Evolutionary conservation across 2,888 invertebrate species (phyloP).

Genomic region (Mythimna loreyi): DNA sequence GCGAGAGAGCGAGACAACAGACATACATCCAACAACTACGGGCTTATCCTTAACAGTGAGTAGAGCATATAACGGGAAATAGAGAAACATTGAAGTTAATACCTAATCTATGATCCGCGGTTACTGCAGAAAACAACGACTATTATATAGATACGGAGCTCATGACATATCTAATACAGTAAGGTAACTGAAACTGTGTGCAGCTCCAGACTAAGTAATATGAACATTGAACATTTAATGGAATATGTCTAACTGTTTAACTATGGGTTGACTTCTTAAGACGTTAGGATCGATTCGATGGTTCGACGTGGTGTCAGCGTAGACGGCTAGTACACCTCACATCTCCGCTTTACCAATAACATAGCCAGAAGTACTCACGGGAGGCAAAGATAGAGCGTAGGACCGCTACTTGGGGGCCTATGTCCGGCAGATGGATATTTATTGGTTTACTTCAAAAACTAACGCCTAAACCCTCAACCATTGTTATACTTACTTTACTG

Average conservation of each 20-base stretch:
- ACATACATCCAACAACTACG: constrained; percentile 14
- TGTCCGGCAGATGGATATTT: not conserved
- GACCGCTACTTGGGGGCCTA: not conserved
- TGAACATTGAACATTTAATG: not conserved
- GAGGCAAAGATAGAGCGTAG: not conserved
- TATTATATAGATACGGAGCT: not conserved
- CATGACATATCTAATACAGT: not conserved
- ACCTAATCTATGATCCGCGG: not conserved
- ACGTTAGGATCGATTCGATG: not conserved
- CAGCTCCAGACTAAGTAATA: not conserved
- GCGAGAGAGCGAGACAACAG: constrained; percentile 11
- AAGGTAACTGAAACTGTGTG: not conserved
- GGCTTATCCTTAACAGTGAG: constrained; percentile 19
- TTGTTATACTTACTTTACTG: not conserved
- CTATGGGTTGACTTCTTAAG: not conserved
- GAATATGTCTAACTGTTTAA: not conserved
- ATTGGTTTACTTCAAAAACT: not conserved
- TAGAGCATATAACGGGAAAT: constrained; percentile 7
- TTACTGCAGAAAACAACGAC: constrained; percentile 1
- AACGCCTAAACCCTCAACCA: constrained; percentile 1
- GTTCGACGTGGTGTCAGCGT: not conserved
- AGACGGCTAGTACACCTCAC: not conserved
- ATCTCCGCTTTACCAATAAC: not conserved
- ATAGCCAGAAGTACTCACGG: not conserved
- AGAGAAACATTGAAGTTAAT: constrained; percentile 3